Base-by-base conservation (phyloP, 2,113 vertebrate genomes). In the Leucosticte australis region DNA sequence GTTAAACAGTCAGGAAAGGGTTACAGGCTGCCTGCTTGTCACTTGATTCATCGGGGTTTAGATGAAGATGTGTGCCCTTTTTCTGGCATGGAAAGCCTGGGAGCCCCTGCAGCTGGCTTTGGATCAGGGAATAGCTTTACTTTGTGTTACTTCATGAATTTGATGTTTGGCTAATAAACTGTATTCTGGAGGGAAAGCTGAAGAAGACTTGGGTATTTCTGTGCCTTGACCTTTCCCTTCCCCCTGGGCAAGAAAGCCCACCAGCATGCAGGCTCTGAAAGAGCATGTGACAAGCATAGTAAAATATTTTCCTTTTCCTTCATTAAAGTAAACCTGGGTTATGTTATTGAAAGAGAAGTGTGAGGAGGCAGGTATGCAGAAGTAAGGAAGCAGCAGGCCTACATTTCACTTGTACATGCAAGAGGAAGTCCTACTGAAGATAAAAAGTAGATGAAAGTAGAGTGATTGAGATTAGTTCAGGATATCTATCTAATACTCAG, bases 11-110 rank as follows among this genome's bases (percentile, higher is more conserved):
- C 47, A 92, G 73, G 83, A 94, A 94, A 75, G 92, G 47, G 91
- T 97, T 97, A 96, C 90, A 90, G 52, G 21, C 91, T 94, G 81
- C 69, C 62, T 84, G 73, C 91, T 56, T 91, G 89, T 95, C 91
- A 78, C 80, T 97, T 75, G 91, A 83, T 90, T 94, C 92, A 63
- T 88, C 83, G 86, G 59, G 56, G 39, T 78, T 94, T 90, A 89
- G 60, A 75, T 81, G 83, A 83, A 95, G 95, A 93, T 87, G 92
- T 94, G 95, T 95, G 73, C 96, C 95, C 96, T 94, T 96, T 94
- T 93, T 96, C 89, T 96, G 94, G 83, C 86, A 75, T 89, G 89
- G 94, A 41, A 90, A 81, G 79, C 67, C 83, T 92, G 83, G 68
- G 89, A 97, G 80, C 68, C 92, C 64, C 86, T 95, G 92, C 92